Percentiles rank a stretch among this genome's conserved stretches.
Conservation (phyloP, 1,140 invertebrate species). For the Drosophila guanche region DNA sequence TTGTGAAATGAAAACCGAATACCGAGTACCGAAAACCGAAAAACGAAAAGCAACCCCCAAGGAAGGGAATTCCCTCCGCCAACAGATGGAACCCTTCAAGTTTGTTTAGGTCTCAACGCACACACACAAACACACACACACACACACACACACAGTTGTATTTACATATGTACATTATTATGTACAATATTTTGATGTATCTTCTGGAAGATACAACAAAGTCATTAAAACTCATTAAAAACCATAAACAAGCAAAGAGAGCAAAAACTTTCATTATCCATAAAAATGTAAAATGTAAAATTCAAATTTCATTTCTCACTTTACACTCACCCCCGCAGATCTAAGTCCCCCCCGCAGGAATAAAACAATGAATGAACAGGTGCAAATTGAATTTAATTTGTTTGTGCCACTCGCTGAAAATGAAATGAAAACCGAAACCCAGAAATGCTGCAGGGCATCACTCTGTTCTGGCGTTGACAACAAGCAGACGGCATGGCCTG, state of each 20-base stretch:
- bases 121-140: slow-evolving; percentile 1
- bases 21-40: neutral
- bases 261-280: slow-evolving; percentile 54
- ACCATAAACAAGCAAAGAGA: slow-evolving; percentile 61
- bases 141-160: neutral
- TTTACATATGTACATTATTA: slow-evolving; percentile 11
- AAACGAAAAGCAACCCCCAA: slow-evolving; percentile 18
- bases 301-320: slow-evolving; percentile 12
- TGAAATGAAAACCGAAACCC: slow-evolving; percentile 59
- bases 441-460: slow-evolving; percentile 47
- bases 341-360: neutral
- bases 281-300: slow-evolving; percentile 62
- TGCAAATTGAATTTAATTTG: slow-evolving; percentile 78
- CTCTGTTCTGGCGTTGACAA: slow-evolving; percentile 62
- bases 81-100: slow-evolving; percentile 5
- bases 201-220: neutral
- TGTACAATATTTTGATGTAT: slow-evolving; percentile 1
- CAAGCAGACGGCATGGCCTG: neutral
- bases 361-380: slow-evolving; percentile 53
- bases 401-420: slow-evolving; percentile 43
- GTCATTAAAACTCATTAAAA: slow-evolving; percentile 69
- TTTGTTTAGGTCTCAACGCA: slow-evolving; percentile 31
- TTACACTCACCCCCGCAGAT: neutral
- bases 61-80: neutral
- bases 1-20: slow-evolving; percentile 14